Evolutionary conservation across 2,797 vertebrate species (phyloP).

Genomic region (Apodemus agrarius): DNA sequence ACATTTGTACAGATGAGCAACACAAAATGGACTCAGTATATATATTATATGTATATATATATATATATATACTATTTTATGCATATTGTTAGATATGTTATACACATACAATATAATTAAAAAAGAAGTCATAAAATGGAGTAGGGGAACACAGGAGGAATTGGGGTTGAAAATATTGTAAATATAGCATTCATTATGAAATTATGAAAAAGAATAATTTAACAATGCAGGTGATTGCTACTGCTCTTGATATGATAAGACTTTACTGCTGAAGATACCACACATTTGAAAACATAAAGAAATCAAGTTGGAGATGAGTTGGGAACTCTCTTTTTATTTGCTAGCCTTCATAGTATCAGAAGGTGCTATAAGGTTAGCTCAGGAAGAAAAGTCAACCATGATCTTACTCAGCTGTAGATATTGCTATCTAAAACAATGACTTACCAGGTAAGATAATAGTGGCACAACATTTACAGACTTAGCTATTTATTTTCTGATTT

Average conservation of each 20-base stretch:
- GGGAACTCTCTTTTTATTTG: neutral
- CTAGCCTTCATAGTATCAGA: neutral
- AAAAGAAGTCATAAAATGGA: neutral
- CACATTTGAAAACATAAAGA: neutral
- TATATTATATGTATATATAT: neutral
- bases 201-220: neutral
- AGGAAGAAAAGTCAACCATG: neutral
- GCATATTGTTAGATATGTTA: neutral
- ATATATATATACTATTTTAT: neutral
- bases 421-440: neutral
- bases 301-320: neutral
- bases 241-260: neutral
- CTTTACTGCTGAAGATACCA: neutral
- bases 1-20: neutral
- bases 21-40: neutral
- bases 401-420: neutral
- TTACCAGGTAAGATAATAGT: neutral
- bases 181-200: neutral
- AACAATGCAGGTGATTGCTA: neutral
- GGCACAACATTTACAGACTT: neutral
- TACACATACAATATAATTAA: neutral
- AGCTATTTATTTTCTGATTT: neutral
- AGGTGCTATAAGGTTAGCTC: neutral
- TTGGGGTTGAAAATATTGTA: neutral
- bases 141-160: neutral